phyloP scores from a whole-genome alignment of 2,797 vertebrate genomes.

The Danionella dracula region DNA sequence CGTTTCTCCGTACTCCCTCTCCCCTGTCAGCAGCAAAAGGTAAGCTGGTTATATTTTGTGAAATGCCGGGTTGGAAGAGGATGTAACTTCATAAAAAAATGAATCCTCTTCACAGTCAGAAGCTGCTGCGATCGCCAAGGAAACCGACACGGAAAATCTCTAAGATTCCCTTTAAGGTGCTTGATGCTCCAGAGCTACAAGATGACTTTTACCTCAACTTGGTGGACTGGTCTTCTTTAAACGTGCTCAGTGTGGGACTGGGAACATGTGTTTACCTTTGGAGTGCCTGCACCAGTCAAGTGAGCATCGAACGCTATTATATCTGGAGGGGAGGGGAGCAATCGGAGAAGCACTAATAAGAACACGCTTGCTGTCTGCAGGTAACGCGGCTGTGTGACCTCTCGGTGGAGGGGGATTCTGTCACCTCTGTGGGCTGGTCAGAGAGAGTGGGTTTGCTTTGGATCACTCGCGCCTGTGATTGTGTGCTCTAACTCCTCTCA shows the following conservation, averaged over 20 bases:
- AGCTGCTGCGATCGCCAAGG: conserved; percentile 89
- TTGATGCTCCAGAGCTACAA: conserved; percentile 95
- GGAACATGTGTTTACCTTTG: conserved; percentile 97
- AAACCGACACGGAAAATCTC: conserved; percentile 98
- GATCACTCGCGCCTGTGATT: too few species aligned
- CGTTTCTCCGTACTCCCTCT: conserved; percentile 93
- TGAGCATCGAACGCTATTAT: conserved; percentile 46
- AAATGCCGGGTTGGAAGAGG: too few species aligned
- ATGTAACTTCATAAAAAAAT: too few species aligned
- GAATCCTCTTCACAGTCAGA: conserved; percentile 75
- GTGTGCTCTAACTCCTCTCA: too few species aligned
- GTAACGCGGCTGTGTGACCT: conserved; percentile 95
- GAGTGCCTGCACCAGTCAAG: conserved; percentile 98
- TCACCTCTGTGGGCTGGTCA: conserved; percentile 97
- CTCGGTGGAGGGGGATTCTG: conserved; percentile 95
- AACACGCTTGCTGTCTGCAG: conserved; percentile 57
- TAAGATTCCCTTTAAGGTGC: conserved; percentile 97
- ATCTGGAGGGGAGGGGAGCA: too few species aligned
- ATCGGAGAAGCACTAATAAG: too few species aligned
- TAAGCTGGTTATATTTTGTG: conserved; percentile 48
- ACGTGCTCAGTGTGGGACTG: conserved; percentile 93
- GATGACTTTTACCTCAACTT: conserved; percentile 99
- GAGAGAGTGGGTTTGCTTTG: conserved; percentile 78
- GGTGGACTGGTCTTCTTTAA: conserved; percentile 98
- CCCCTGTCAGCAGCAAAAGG: conserved; percentile 98